Conservation (phyloP, 2,797 vertebrate species). For the Acridotheres tristis region DNA sequence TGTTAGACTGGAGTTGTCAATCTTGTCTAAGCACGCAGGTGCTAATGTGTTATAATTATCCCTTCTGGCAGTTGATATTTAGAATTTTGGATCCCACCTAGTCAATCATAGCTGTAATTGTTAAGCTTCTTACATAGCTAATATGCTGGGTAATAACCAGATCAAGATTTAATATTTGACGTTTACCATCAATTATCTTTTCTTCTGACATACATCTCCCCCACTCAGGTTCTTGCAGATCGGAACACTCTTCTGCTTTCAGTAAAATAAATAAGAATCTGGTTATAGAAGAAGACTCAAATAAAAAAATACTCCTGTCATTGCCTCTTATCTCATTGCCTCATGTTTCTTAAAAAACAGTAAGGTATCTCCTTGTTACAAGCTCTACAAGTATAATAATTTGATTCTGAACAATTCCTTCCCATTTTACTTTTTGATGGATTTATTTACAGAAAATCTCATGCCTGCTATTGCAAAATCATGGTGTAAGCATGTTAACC, state of each 20-base stretch:
- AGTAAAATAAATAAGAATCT: conserved; percentile 58
- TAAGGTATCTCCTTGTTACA: conserved; percentile 13
- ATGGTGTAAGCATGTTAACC: background rate
- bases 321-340: conserved; percentile 31
- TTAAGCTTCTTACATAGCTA: conserved; percentile 83
- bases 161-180: conserved; percentile 84
- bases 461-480: background rate
- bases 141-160: conserved; percentile 82
- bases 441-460: conserved; percentile 52
- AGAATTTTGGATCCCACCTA: conserved; percentile 84
- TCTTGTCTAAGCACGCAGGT: conserved; percentile 82
- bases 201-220: conserved; percentile 72
- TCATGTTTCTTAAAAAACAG: conserved; percentile 28
- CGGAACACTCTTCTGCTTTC: conserved; percentile 63
- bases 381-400: background rate
- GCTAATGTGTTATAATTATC: conserved; percentile 86
- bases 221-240: conserved; percentile 67
- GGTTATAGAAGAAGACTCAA: conserved; percentile 24
- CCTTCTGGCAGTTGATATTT: conserved; percentile 83
- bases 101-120: conserved; percentile 85
- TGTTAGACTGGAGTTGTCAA: conserved; percentile 81
- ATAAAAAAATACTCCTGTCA: conserved; percentile 49
- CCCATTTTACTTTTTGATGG: conserved; percentile 18
- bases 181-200: conserved; percentile 80
- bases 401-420: conserved; percentile 36